Evolutionary conservation across 2,797 vertebrate species (phyloP).

Genomic region (Channa striata): DNA sequence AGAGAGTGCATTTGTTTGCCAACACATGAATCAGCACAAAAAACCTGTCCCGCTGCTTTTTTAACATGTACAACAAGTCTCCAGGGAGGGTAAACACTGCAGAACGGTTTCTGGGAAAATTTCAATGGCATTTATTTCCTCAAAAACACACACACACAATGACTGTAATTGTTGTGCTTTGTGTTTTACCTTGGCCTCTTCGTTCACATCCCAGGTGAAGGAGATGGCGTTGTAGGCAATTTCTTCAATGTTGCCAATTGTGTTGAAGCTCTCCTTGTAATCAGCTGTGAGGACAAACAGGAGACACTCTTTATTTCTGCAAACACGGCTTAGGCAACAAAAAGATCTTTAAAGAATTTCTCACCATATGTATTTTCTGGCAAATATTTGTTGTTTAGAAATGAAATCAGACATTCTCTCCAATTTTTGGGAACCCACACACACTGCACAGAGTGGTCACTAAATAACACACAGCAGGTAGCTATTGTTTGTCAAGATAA

Average conservation of each 20-base stretch:
- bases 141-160: background rate
- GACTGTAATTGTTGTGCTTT: background rate
- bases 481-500: constrained; percentile 77
- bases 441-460: constrained; percentile 25
- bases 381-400: background rate
- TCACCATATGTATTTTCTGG: background rate
- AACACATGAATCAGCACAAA: constrained; percentile 70
- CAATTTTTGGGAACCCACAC: background rate
- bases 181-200: constrained; percentile 93
- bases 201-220: constrained; percentile 99
- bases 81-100: constrained; percentile 52
- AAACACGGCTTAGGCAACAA: background rate
- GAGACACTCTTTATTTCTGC: background rate
- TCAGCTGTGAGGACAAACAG: constrained; percentile 84
- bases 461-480: constrained; percentile 57
- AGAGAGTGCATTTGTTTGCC: constrained; percentile 62
- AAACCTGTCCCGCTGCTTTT: constrained; percentile 73
- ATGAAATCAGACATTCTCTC: background rate
- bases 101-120: constrained; percentile 54
- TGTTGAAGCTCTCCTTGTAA: constrained; percentile 99
- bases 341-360: background rate
- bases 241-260: constrained; percentile 98
- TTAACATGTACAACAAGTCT: constrained; percentile 47
- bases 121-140: constrained; percentile 37
- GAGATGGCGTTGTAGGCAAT: constrained; percentile 98